These are phyloP conservation scores for Sipunculus nudus DNA, from an alignment of 2,888 invertebrate genomes.

Conservation along the genomic window DNA sequence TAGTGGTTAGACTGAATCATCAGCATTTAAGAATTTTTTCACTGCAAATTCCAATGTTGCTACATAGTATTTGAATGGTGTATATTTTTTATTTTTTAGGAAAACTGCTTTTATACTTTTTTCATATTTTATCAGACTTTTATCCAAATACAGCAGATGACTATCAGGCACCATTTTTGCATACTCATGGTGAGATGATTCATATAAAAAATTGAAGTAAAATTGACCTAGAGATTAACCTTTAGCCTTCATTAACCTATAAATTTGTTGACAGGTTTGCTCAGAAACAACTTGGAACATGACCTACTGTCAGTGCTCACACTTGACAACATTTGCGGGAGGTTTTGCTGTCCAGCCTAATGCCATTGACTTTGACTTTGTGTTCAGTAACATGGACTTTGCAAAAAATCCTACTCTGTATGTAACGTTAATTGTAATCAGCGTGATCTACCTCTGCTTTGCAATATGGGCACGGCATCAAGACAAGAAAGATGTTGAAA, in stretches of 20 bases:
- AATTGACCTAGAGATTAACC: no score
- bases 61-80: no score
- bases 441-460: slow-evolving; percentile 60
- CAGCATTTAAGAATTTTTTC: no score
- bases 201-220: no score
- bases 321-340: slow-evolving; percentile 68
- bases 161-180: no score
- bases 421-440: slow-evolving; percentile 65
- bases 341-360: slow-evolving; percentile 69
- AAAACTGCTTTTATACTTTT: no score
- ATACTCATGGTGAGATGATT: no score
- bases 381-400: slow-evolving; percentile 67
- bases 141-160: no score
- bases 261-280: slow-evolving; percentile 34
- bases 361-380: slow-evolving; percentile 68
- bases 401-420: slow-evolving; percentile 68
- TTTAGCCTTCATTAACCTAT: background rate
- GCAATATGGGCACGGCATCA: slow-evolving; percentile 67
- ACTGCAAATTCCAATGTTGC: no score
- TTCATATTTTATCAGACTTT: no score
- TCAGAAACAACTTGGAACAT: slow-evolving; percentile 37
- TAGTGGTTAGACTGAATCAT: no score
- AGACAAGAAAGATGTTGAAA: slow-evolving; percentile 66
- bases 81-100: no score
- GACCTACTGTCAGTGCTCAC: slow-evolving; percentile 58